Evolutionary conservation across 2,888 invertebrate genomes (phyloP), one percentile per base, ranked within the genome.

Genomic region (Gordius sp.): DNA sequence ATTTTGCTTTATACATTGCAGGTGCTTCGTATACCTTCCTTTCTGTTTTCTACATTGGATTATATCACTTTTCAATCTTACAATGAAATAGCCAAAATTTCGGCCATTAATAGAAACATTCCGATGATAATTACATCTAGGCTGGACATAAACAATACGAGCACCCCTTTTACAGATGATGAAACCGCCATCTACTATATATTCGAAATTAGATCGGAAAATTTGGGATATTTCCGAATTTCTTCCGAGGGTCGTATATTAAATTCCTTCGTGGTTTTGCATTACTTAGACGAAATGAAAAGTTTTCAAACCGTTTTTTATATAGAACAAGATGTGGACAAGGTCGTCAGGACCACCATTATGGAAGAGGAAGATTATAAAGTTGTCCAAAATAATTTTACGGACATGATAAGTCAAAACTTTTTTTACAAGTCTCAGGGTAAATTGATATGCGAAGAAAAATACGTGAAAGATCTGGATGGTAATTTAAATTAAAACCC

Each of bases 141-240:
- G n/a, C n/a, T n/a, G n/a, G n/a, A n/a, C n/a, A n/a, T n/a, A n/a
- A n/a, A n/a, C n/a, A n/a, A n/a, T n/a, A n/a, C n/a, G n/a, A n/a
- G n/a, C n/a, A n/a, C n/a, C n/a, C n/a, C n/a, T n/a, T n/a, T n/a
- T n/a, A n/a, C n/a, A n/a, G n/a, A n/a, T n/a, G n/a, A n/a, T n/a
- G 23, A 47, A n/a, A 8, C 20, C 47, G 16, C 20, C 4, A 47
- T 47, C 16, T 18, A 8, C 4, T n/a, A 13, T 4, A 47, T 47
- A n/a, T 47, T n/a, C 47, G 47, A 47, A 47, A 47, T 47, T n/a
- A 47, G 20, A 20, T 47, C 47, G n/a, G 47, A 47, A 18, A 4
- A 18, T 4, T 4, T 47, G 4, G 47, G 47, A 8, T 47, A 47
- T 47, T 47, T 23, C 20, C 47, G 47, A 4, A n/a, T 47, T n/a